A percentile compares a stretch with the other conserved stretches of the same genome.
These are phyloP conservation scores for Scotopteryx bipunctaria DNA, from an alignment of 2,888 invertebrate genomes.

Conservation along the genomic window DNA sequence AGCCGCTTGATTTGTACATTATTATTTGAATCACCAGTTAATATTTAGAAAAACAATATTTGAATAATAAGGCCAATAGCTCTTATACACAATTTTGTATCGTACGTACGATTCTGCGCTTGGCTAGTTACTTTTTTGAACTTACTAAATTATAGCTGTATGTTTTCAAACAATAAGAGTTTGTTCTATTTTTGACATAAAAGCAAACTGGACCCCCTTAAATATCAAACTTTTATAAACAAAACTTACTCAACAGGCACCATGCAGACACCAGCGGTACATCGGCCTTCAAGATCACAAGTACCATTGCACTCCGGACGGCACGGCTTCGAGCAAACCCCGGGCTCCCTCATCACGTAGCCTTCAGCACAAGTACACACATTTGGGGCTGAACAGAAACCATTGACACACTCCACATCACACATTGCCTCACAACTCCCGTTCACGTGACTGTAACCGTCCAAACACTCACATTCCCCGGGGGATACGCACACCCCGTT, in stretches of 20 bases:
- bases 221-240: neutral
- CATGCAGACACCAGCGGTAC: constrained; percentile 24
- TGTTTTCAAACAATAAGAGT: too few relatives aligned
- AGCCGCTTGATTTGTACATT: too few relatives aligned
- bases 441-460: constrained; percentile 21
- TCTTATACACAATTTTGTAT: too few relatives aligned
- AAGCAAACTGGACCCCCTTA: too few relatives aligned
- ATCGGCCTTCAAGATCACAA: constrained; percentile 39
- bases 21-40: too few relatives aligned
- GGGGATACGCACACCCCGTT: constrained; percentile 40
- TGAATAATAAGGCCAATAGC: too few relatives aligned
- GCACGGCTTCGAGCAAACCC: constrained; percentile 44
- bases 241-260: constrained; percentile 24
- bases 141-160: too few relatives aligned
- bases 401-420: constrained; percentile 30
- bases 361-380: constrained; percentile 35
- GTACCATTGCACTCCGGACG: constrained; percentile 37
- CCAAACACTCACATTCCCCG: constrained; percentile 31
- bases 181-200: too few relatives aligned
- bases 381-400: constrained; percentile 34
- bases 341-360: constrained; percentile 16
- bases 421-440: constrained; percentile 27
- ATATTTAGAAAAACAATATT: too few relatives aligned
- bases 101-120: too few relatives aligned
- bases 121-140: too few relatives aligned